Conservation (phyloP, 1,140 invertebrate species). For the Leptestheria dahalacensis region DNA sequence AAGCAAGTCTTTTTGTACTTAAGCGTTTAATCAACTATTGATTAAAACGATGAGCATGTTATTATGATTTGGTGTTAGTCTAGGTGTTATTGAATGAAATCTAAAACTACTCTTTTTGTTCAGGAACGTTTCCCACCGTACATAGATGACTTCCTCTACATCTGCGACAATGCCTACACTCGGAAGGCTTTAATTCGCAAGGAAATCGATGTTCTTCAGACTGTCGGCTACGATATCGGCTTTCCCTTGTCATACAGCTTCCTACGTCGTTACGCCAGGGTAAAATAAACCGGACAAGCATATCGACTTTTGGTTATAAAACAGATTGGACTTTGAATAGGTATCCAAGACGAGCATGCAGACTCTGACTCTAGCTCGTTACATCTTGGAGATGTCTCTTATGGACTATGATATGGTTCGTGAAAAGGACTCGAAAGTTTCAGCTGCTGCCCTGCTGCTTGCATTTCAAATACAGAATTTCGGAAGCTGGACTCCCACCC, state of each 20-base stretch:
- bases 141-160: slow-evolving; percentile 89
- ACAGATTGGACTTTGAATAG: slow-evolving; percentile 30
- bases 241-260: slow-evolving; percentile 92
- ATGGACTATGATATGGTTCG: slow-evolving; percentile 76
- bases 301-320: slow-evolving; percentile 6
- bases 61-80: too few species aligned
- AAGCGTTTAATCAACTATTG: background rate
- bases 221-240: slow-evolving; percentile 77
- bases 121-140: slow-evolving; percentile 80
- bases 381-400: slow-evolving; percentile 78
- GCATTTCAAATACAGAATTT: slow-evolving; percentile 70
- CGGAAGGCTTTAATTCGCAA: slow-evolving; percentile 67
- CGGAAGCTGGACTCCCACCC: slow-evolving; percentile 55
- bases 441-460: slow-evolving; percentile 66
- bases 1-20: slow-evolving; percentile 44
- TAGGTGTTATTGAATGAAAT: background rate
- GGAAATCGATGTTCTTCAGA: slow-evolving; percentile 75
- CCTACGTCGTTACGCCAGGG: slow-evolving; percentile 82
- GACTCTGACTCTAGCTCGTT: slow-evolving; percentile 80
- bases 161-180: slow-evolving; percentile 86
- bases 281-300: slow-evolving; percentile 27
- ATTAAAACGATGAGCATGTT: too few species aligned
- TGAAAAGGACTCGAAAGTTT: slow-evolving; percentile 74
- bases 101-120: slow-evolving; percentile 13
- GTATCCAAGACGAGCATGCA: slow-evolving; percentile 80